Evolutionary conservation across 1,140 invertebrate species (phyloP).

Genomic region (Conus betulinus): DNA sequence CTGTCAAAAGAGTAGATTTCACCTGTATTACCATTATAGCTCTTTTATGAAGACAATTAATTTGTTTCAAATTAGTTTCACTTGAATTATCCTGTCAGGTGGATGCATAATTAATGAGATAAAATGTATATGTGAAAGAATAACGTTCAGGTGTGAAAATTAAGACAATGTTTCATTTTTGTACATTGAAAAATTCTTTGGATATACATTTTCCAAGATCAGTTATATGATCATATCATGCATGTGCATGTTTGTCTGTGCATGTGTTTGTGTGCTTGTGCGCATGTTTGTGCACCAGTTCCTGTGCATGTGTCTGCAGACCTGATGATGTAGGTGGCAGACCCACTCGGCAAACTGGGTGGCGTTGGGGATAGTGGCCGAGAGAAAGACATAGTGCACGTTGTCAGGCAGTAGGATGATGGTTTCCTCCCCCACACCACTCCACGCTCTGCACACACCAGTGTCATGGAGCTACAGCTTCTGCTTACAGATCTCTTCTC

Average conservation of each 20-base stretch:
- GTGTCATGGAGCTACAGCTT: neutral
- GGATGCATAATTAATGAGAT: neutral
- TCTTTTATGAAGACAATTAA: neutral
- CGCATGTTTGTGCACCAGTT: no score
- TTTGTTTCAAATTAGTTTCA: neutral
- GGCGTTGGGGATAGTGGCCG: conserved; percentile 99
- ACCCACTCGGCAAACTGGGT: conserved; percentile 99
- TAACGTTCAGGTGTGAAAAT: neutral
- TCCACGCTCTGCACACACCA: conserved; percentile 85
- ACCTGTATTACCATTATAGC: no score
- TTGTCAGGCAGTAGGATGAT: conserved; percentile 98
- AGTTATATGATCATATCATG: neutral
- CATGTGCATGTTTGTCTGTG: neutral
- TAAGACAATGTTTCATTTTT: no score
- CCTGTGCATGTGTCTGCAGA: conserved; percentile 26
- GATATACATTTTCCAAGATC: neutral
- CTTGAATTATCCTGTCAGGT: neutral
- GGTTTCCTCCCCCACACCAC: conserved; percentile 99
- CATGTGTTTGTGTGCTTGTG: no score
- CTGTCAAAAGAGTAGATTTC: no score
- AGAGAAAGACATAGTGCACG: conserved; percentile 99
- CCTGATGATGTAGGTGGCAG: conserved; percentile 90
- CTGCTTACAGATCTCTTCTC: no score
- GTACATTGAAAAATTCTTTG: no score
- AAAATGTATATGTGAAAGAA: neutral